These are phyloP conservation scores for Labia minor DNA, from an alignment of 2,888 invertebrate species.

Conservation along the genomic window DNA sequence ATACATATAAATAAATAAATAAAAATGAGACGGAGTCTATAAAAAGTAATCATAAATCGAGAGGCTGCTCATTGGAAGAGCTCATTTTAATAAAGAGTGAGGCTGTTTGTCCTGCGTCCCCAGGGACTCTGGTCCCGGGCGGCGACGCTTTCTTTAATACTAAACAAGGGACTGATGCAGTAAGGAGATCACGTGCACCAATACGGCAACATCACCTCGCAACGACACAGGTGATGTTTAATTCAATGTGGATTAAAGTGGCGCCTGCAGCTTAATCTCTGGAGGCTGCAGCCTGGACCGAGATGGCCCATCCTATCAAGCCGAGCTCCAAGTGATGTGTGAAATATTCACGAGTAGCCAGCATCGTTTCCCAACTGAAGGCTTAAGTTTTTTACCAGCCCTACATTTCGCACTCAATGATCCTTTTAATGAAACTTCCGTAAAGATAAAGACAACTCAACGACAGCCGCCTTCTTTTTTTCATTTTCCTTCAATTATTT, in stretches of 20 bases:
- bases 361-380: background rate
- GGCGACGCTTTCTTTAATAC: background rate
- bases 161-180: constrained; percentile 13
- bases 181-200: constrained; percentile 2
- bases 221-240: constrained; percentile 8
- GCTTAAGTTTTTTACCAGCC: background rate
- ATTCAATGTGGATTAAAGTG: constrained; percentile 13
- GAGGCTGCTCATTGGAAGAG: background rate
- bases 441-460: no score
- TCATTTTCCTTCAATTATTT: no score
- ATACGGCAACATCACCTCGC: background rate
- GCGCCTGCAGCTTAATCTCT: constrained; percentile 7
- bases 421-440: background rate
- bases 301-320: background rate
- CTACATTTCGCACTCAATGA: background rate
- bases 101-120: background rate
- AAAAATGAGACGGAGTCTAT: no score
- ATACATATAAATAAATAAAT: no score
- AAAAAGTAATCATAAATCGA: no score
- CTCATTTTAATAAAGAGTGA: background rate
- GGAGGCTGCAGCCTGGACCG: background rate
- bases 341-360: constrained; percentile 23
- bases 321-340: constrained; percentile 19
- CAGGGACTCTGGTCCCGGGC: background rate
- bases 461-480: no score